Evolutionary conservation across 2,113 vertebrate genomes (phyloP).

Genomic region (Otus sunia): DNA sequence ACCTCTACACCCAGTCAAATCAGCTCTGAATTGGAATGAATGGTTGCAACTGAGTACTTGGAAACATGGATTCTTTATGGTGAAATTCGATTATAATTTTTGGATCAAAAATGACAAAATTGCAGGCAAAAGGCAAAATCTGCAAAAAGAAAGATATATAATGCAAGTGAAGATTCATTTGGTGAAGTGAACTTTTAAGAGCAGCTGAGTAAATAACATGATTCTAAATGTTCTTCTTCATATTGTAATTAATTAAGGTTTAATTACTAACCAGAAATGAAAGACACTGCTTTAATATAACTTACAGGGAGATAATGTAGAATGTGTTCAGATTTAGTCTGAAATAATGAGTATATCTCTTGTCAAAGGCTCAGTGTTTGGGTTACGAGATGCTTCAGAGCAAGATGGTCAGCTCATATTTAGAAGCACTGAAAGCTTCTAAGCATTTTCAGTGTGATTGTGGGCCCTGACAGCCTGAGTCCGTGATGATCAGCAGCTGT

Average conservation of each 20-base stretch:
- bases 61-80: neutral
- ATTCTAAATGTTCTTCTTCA: neutral
- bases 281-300: neutral
- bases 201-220: neutral
- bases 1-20: neutral
- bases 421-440: neutral
- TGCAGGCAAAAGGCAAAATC: neutral
- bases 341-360: neutral
- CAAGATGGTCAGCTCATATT: neutral
- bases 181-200: neutral
- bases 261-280: neutral
- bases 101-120: neutral
- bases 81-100: neutral
- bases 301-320: neutral
- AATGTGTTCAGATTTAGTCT: neutral
- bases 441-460: neutral
- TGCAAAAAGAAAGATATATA: neutral
- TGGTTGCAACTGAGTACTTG: neutral
- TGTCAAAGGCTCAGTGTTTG: neutral
- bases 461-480: neutral
- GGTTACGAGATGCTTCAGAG: neutral
- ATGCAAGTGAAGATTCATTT: neutral
- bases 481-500: neutral
- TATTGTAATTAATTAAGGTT: neutral
- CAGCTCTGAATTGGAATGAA: neutral